Base-by-base conservation (phyloP, 2,797 vertebrate genomes). In the Labeo calbasu region DNA sequence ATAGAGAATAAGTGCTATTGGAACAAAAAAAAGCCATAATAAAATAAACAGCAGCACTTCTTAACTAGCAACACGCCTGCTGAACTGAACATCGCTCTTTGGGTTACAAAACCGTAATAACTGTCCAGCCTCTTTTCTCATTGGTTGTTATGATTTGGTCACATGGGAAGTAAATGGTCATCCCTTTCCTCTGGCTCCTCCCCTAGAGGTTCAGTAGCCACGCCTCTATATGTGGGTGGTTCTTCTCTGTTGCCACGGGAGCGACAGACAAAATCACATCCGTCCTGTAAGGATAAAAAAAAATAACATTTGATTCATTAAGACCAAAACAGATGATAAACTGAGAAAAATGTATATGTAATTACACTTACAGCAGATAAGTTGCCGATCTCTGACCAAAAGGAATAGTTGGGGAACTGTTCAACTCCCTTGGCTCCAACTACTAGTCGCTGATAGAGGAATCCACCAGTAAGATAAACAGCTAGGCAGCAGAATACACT, bases 401-500 rank as follows among this genome's bases (percentile, higher is more conserved):
- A 99, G 83, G 95, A 91, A 72, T 96, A 93, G 91, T 99, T 97
- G 21, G 98, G 98, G 85, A 99, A 97, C 81, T 99, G 98, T 70
- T 99, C 98, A 94, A 98, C 95, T 63, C 98, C 98, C 90, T 99
- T 99, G 79, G 98, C 98, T 86, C 98, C 97, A 19, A 99, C 96
- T n/a, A 99, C 88, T 32, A 99, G 91, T 65, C 98, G 95, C 90
- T 98, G 97, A 90, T 99, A 99, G 14, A 99, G 93, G 92, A 99
- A 98, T 32, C 98, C 98, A 75, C 96, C 96, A 17, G 96, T 93
- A 36, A 99, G 90, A 90, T 99, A 99, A 79, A 97, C 92, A 4
- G 96, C 94, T 85, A 97, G 79, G 78, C 97, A 84, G 8, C 94
- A 96, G 57, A 94, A 85, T 72, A 92, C 94, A 84, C 98, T 99